Base-by-base conservation (phyloP, 2,888 invertebrate species). In the Clistopyga incitator region DNA sequence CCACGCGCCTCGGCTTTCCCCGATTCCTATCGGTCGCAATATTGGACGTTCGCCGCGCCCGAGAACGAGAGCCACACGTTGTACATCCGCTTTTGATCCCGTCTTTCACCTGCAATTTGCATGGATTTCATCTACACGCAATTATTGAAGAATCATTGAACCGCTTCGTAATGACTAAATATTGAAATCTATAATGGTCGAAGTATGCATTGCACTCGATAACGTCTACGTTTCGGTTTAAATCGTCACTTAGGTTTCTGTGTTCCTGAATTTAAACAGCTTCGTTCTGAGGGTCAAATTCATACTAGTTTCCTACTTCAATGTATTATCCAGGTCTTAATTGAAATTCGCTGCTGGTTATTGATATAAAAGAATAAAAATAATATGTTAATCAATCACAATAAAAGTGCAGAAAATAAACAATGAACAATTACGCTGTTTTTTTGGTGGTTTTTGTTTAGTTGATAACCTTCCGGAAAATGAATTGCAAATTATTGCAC, bases 1-100 rank as follows among this genome's bases (percentile, higher is more conserved):
- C 65, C 54, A 59, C 81, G 56, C 52, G 20, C 81, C 23, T 68
- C 86, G 87, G 88, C 89, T 89, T 89, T 88, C 87, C 88, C 89
- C 86, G 89, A 88, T 89, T 77, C 50, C 45, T 45, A 83, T 83
- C 83, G 83, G 45, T 52, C 76, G 65, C 61, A 67, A 72, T 79
- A 83, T 80, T 70, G 61, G 71, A 23, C 59, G 56, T 72, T 67
- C 77, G 77, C 83, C 83, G 77, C 83, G 77, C 83, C 83, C 80
- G n/a, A n/a, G n/a, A 72, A 38, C 38, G 38, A 8, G 38, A 38
- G 65, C 25, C 29, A 34, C 61, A 38, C 20, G 20, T 13, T 6
- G 42, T 20, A 42, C 42, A 20, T 11, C 65, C 59, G 38, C 20
- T 65, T 23, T 25, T 64, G 71, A 78, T 82, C 25, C 61, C 20